Base-by-base conservation (phyloP, 2,888 invertebrate genomes). In the Notocelia uddmanniana region DNA sequence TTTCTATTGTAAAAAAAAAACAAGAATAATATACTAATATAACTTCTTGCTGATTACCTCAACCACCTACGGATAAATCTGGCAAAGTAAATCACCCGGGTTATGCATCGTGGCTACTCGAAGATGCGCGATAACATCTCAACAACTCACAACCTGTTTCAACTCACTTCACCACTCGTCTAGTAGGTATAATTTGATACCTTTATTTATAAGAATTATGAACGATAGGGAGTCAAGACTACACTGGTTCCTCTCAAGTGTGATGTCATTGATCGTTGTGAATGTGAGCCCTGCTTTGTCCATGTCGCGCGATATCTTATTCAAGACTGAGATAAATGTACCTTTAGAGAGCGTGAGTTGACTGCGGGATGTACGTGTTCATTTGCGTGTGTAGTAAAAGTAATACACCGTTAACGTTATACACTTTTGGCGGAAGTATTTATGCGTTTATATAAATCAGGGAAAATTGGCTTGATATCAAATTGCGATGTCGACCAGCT, bases 281-380 rank as follows among this genome's bases (percentile, higher is more conserved):
- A 45, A 45, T 45, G n/a, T 8, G 8, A 45, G n/a, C 55, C 2
- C n/a, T 79, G 77, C 81, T 87, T 85, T 86, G 85, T 87, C 66
- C 79, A 76, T 81, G 86, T 85, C 85, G 75, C 68, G 69, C 75
- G 69, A 77, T 77, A 75, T 69, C 75, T 76, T 80, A 79, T 79
- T 80, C 76, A 71, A 75, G 80, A 80, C 81, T 81, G 64, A 78
- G 81, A 88, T 81, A 83, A 81, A 86, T 88, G 82, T 81, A 76
- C 77, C 73, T 72, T 57, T 19, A 8, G 68, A 74, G 76, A 73
- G 78, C 86, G 87, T 87, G 88, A 81, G 83, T 77, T 68, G 86
- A 85, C 63, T 77, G 21, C 75, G 48, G 57, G 57, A 70, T 68
- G 48, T 70, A 64, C 68, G 57, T 74, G 67, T 76, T 77, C 54